Evolutionary conservation across 2,888 invertebrate species (phyloP).

Genomic region (Apomyelois bistriatella): DNA sequence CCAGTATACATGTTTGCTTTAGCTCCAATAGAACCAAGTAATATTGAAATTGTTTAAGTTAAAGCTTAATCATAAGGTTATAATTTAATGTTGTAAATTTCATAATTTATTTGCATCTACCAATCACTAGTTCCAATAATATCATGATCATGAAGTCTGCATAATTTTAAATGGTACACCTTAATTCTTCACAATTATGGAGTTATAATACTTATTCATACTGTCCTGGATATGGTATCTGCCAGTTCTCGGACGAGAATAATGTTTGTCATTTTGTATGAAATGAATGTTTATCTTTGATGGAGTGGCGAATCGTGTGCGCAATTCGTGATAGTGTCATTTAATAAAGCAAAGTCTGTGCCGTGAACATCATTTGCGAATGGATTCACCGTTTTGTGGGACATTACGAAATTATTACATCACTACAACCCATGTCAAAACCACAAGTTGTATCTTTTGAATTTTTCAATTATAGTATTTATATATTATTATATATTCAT

Average conservation of each 20-base stretch:
- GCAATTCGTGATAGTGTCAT: conserved; percentile 66
- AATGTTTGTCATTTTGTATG: conserved; percentile 32
- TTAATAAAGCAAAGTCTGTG: conserved; percentile 54
- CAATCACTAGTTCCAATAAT: too few relatives aligned
- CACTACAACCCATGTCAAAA: conserved; percentile 27
- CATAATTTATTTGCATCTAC: neutral
- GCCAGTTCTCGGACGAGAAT: conserved; percentile 13
- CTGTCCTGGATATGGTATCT: neutral
- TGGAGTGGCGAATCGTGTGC: conserved; percentile 59
- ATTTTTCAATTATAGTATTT: too few relatives aligned
- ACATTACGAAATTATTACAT: conserved; percentile 55
- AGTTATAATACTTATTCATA: neutral
- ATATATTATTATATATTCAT: too few relatives aligned
- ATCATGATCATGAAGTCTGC: too few relatives aligned
- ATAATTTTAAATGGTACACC: neutral
- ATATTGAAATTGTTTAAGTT: conserved; percentile 1
- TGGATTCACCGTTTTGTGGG: conserved; percentile 54
- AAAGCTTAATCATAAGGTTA: neutral
- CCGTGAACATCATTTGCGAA: conserved; percentile 32
- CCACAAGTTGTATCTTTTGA: conserved; percentile 5
- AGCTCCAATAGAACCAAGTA: conserved; percentile 48
- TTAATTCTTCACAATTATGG: neutral
- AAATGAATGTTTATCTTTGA: conserved; percentile 50
- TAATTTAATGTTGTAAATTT: neutral
- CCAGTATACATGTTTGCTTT: conserved; percentile 93